Evolutionary conservation across 2,888 invertebrate genomes (phyloP), one percentile per base, ranked within the genome.

Genomic region (Pristionchus exspectatus): DNA sequence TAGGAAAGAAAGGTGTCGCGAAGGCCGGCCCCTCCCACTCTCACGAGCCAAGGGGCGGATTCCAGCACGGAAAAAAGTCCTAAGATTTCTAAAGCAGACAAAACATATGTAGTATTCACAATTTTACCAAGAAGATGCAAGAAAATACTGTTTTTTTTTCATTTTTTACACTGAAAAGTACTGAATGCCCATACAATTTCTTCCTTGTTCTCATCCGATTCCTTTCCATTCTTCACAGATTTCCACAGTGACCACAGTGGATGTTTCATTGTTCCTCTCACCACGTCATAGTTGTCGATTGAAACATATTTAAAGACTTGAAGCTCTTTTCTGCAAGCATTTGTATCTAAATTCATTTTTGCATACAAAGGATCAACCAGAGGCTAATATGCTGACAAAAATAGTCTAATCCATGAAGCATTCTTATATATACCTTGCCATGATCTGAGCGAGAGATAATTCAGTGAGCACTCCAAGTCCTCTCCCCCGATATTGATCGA

Each of bases 291-390:
- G 38, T 85, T 85, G 7, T 27, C 14, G 24, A 0, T 27, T 1
- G 30, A 56, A 9, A 85, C 84, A 56, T 85, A 85, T 30, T 85
- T 85, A 59, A 56, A 85, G 30, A 85, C 59, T 59, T 85, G 56
- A 30, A 85, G 33, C 2, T 33, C 84, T 2, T 56, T 59, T 24
- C 84, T 85, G 59, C 21, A 85, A 24, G 14, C 44, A 63, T 10
- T 24, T n/a, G 7, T 63, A 3, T 24, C 9, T 21, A 10, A 21
- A 59, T 18, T 18, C 59, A n/a, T 63, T 24, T 63, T 63, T 63
- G 18, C 0, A 21, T 3, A 38, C 38, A 38, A 38, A 3, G 38
- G 38, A 38, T 38, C 38, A 3, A 38, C 38, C 38, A 18, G 54
- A 18, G 18, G 56, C 12, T 56, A 18, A 56, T 3, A 21, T 56